A percentile compares a stretch with the other conserved stretches of the same genome.
Evolutionary conservation across 2,888 invertebrate species (phyloP).

Genomic region (Gymnosoma rotundatum): DNA sequence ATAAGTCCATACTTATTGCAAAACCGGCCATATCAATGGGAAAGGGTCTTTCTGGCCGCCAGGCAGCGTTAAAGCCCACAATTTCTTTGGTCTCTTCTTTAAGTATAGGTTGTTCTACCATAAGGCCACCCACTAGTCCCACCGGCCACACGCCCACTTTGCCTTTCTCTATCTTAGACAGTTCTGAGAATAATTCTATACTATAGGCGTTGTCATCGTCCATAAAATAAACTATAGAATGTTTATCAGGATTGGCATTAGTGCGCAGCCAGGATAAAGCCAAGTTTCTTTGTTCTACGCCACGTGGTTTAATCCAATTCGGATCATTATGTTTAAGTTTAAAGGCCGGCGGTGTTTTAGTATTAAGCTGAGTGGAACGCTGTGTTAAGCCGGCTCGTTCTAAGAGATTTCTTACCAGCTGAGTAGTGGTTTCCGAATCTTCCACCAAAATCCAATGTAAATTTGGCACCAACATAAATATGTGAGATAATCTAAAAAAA

Average conservation of each 20-base stretch:
- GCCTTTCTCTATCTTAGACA: conserved; percentile 87
- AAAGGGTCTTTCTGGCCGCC: conserved; percentile 95
- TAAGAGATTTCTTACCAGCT: conserved; percentile 88
- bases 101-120: conserved; percentile 94
- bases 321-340: conserved; percentile 86
- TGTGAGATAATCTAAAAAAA: conserved; percentile 89
- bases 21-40: conserved; percentile 99
- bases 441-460: conserved; percentile 97
- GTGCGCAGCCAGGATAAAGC: conserved; percentile 89
- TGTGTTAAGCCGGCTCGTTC: conserved; percentile 79
- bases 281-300: conserved; percentile 94
- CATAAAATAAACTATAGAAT: conserved; percentile 93
- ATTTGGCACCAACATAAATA: conserved; percentile 92
- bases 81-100: conserved; percentile 84
- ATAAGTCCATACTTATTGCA: conserved; percentile 90
- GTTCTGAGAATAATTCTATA: conserved; percentile 94
- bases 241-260: conserved; percentile 83
- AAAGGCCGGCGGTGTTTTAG: conserved; percentile 87
- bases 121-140: conserved; percentile 96
- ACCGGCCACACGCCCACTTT: conserved; percentile 96
- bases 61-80: conserved; percentile 87
- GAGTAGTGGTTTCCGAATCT: conserved; percentile 86
- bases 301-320: conserved; percentile 91
- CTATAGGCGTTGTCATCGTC: conserved; percentile 98
- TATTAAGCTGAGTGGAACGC: conserved; percentile 85